Base-by-base conservation (phyloP, 2,113 vertebrate genomes). In the Festucalex cinctus region DNA sequence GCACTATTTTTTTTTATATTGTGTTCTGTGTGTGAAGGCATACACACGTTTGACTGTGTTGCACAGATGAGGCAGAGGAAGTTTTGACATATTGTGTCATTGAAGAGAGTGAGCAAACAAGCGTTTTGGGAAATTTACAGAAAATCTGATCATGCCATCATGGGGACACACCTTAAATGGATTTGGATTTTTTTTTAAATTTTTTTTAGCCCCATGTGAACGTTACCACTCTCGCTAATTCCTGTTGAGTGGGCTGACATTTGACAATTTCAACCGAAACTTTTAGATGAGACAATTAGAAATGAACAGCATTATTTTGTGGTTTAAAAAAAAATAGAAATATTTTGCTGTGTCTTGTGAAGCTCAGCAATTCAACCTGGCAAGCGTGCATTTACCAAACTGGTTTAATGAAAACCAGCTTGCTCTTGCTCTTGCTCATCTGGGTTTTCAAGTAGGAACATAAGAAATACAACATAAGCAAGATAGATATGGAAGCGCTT, bases 1-100 rank as follows among this genome's bases (percentile, higher is more conserved):
- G 4, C 57, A 37, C 32, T 62, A 56, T 48, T 60, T 61, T 32
- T 48, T 60, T 61, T 32, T 44, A 48, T 7, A 24, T 51, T 49
- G 26, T 49, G 37, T 32, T 1, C 5, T 8, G 39, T 41, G 41
- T 49, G 68, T n/a, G 66, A 10, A 49, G 26, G 19, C 6, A n/a
- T n/a, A 9, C 48, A 44, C 48, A 9, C 46, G 14, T n/a, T 51
- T 66, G 53, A 39, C 17, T 54, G 66, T 44, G 63, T 37, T 58
- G 61, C 60, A 1, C 19, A 54, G 63, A 69, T 2, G 2, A 53
- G 57, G 65, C 61, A 76, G 60, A 68, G 73, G 74, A 83, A 76
- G 74, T 69, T 72, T 71, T 56, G 43, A 75, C 65, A 71, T 26
- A 48, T 70, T 74, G 67, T 70, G 73, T 77, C 62, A 71, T 44